Evolutionary conservation across 2,113 vertebrate genomes (phyloP).

Genomic region (Thamnophis sirtalis): DNA sequence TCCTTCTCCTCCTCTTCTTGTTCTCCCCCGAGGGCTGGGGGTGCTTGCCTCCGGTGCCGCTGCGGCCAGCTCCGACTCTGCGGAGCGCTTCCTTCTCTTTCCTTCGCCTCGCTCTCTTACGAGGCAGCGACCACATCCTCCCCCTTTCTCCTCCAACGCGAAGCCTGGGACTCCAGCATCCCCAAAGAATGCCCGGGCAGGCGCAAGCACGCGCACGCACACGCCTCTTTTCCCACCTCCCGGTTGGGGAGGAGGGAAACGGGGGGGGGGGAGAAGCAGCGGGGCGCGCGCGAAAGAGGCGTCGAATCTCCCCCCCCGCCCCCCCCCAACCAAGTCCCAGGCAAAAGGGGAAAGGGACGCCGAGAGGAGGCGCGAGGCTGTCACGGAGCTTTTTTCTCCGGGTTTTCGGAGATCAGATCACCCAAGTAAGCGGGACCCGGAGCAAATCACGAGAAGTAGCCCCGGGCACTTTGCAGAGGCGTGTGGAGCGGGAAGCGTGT

Average conservation of each 20-base stretch:
- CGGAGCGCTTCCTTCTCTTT: conserved; percentile 40
- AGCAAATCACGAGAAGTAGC: conserved; percentile 10
- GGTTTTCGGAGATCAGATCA: conserved; percentile 11
- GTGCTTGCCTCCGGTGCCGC: conserved; percentile 23
- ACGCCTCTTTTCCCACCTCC: neutral
- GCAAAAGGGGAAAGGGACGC: neutral
- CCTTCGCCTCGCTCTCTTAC: conserved; percentile 61
- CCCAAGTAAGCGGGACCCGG: conserved; percentile 22
- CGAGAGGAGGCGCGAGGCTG: neutral
- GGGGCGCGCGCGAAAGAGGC: neutral
- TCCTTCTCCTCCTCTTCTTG: no score
- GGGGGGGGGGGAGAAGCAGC: neutral
- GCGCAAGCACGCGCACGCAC: neutral
- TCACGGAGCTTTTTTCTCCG: neutral
- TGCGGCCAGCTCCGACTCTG: neutral
- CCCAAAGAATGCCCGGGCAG: neutral
- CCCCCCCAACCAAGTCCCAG: neutral
- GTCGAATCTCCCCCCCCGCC: neutral
- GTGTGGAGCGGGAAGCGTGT: neutral
- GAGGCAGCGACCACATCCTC: conserved; percentile 67
- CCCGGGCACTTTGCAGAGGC: conserved; percentile 4
- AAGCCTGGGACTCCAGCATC: conserved; percentile 66
- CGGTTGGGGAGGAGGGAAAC: neutral
- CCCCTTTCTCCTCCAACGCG: conserved; percentile 60
- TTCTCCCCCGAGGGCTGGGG: conserved; percentile 36